phyloP scores from a whole-genome alignment of 1,140 invertebrate genomes.

The Latrodectus geometricus region DNA sequence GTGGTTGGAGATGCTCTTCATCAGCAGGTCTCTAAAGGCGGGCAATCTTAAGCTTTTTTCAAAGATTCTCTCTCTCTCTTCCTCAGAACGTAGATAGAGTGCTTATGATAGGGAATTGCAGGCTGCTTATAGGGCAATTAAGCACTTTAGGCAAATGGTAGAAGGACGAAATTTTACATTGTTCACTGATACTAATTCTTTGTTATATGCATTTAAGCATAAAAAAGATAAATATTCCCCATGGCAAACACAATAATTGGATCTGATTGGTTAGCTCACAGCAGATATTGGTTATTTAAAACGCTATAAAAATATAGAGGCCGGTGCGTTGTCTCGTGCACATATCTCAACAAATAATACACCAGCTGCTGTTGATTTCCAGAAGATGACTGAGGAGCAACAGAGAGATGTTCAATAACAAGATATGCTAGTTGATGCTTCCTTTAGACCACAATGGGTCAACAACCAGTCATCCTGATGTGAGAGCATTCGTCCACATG shows the following conservation, averaged over 20 bases:
- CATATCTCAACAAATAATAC: not conserved
- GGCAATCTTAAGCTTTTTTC: slow-evolving; percentile 25
- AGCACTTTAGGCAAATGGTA: slow-evolving; percentile 64
- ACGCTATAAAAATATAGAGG: slow-evolving; percentile 65
- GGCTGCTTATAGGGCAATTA: slow-evolving; percentile 63
- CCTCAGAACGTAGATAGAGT: slow-evolving; percentile 24
- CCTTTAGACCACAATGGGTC: not conserved
- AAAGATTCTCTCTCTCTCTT: not conserved
- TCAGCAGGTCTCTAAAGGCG: not conserved
- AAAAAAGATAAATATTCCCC: slow-evolving; percentile 21
- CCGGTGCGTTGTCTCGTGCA: not conserved
- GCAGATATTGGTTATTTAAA: slow-evolving; percentile 67
- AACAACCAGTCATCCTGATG: not conserved
- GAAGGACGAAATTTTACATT: slow-evolving; percentile 61
- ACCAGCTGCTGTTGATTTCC: not conserved
- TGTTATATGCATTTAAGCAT: slow-evolving; percentile 61
- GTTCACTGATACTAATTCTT: slow-evolving; percentile 64
- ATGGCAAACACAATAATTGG: slow-evolving; percentile 57
- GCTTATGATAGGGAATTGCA: slow-evolving; percentile 63
- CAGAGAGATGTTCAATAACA: not conserved
- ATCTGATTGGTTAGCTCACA: slow-evolving; percentile 65
- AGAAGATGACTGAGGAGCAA: not conserved
- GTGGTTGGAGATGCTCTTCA: not conserved
- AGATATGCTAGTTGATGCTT: not conserved
- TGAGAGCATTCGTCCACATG: not conserved